phyloP scores from a whole-genome alignment of 2,113 vertebrate species.

The Psephotus haematonotus region DNA sequence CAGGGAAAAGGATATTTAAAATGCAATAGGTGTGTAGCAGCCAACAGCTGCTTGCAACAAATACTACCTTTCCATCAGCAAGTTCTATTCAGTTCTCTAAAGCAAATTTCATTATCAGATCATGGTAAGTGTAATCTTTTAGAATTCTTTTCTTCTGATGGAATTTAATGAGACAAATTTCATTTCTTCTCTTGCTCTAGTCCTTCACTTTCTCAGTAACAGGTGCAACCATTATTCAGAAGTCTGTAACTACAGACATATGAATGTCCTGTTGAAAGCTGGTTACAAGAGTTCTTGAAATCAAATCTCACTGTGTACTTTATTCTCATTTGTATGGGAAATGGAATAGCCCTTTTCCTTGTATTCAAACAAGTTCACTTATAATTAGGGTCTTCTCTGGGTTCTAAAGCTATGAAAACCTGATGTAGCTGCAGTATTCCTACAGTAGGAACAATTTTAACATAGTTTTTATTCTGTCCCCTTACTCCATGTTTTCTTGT shows the following conservation, averaged over 20 bases:
- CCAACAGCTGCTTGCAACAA: neutral
- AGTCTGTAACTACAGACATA: neutral
- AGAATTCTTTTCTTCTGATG: neutral
- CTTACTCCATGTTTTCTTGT: neutral
- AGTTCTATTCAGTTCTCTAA: neutral
- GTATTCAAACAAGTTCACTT: neutral
- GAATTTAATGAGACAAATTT: neutral
- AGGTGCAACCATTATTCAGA: neutral
- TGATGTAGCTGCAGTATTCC: neutral
- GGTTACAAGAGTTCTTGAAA: neutral
- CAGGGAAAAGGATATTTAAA: neutral
- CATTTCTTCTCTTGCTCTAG: neutral
- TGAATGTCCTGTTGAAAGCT: neutral
- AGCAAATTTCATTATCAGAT: neutral
- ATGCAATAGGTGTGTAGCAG: neutral
- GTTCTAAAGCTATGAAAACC: neutral
- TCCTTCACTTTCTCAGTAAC: neutral
- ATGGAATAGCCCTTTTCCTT: neutral
- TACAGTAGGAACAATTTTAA: neutral
- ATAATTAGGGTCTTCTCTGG: neutral
- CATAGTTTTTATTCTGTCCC: neutral
- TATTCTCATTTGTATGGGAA: neutral
- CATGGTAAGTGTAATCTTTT: neutral
- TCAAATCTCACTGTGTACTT: neutral
- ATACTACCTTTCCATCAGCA: neutral